These are phyloP conservation scores for Trematomus bernacchii DNA, from an alignment of 2,797 vertebrate genomes.

Conservation along the genomic window DNA sequence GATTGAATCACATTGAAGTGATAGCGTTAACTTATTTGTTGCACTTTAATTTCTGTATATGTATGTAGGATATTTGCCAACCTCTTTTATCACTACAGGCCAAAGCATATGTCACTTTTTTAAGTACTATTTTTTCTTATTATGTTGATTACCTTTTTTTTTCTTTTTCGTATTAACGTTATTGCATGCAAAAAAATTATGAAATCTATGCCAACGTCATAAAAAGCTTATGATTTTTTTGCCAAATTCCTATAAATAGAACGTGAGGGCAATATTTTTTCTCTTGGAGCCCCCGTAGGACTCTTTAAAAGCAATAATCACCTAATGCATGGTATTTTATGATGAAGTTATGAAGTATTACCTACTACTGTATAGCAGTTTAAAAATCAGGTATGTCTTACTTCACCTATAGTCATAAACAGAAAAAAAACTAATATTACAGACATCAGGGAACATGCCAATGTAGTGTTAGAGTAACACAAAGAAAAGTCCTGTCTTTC, in stretches of 20 bases:
- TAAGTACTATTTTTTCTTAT: slow-evolving; percentile 68
- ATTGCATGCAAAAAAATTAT: slow-evolving; percentile 87
- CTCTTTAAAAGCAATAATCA: slow-evolving; percentile 97
- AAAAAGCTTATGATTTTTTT: slow-evolving; percentile 88
- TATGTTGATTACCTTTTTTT: slow-evolving; percentile 76
- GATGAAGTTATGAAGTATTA: slow-evolving; percentile 90
- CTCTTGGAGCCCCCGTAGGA: slow-evolving; percentile 90
- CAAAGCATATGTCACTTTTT: slow-evolving; percentile 91
- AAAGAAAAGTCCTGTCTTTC: slow-evolving; percentile 85
- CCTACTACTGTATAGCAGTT: slow-evolving; percentile 91
- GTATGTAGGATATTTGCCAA: slow-evolving; percentile 73
- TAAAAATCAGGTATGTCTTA: slow-evolving; percentile 92
- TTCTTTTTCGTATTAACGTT: slow-evolving; percentile 73
- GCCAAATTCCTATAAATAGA: slow-evolving; percentile 90
- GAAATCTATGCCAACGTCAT: slow-evolving; percentile 93
- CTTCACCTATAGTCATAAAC: slow-evolving; percentile 90
- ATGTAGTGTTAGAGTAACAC: slow-evolving; percentile 89
- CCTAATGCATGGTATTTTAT: slow-evolving; percentile 94
- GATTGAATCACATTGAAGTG: slow-evolving; percentile 58
- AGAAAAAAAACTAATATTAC: slow-evolving; percentile 85
- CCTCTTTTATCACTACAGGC: slow-evolving; percentile 86
- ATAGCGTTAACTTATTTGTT: slow-evolving; percentile 71
- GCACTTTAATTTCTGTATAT: slow-evolving; percentile 82
- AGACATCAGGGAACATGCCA: slow-evolving; percentile 94
- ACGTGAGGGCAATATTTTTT: slow-evolving; percentile 91